These are phyloP conservation scores for Oophaga pumilio DNA, from an alignment of 2,113 vertebrate species.

Conservation along the genomic window DNA sequence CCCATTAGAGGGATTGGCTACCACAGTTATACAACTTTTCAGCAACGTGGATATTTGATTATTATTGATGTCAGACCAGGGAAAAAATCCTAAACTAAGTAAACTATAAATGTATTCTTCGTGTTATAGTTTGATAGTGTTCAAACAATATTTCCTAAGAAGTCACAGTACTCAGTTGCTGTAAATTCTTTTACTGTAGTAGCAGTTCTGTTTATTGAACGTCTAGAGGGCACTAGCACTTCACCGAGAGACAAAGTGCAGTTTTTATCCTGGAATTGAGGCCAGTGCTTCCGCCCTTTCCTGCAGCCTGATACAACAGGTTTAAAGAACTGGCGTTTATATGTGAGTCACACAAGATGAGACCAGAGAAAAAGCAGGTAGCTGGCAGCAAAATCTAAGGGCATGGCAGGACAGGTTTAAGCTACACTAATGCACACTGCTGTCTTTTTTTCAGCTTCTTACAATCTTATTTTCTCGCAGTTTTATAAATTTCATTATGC, in stretches of 20 bases:
- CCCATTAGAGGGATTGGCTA: too few species aligned
- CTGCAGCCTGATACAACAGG: neutral
- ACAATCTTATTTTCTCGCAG: neutral
- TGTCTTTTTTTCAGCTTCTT: neutral
- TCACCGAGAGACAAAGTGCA: neutral
- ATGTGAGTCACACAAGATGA: slow-evolving; percentile 28
- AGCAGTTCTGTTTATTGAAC: neutral
- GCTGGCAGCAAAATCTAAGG: slow-evolving; percentile 19
- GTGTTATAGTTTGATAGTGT: neutral
- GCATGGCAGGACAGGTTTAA: slow-evolving; percentile 30
- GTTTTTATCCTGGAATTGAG: neutral
- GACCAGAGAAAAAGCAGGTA: neutral
- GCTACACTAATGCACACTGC: neutral
- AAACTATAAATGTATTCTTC: neutral
- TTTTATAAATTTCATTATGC: neutral
- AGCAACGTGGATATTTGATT: too few species aligned
- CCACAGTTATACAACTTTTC: too few species aligned
- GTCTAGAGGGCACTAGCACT: neutral
- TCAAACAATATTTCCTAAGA: neutral
- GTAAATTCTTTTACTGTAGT: neutral
- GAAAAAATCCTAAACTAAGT: neutral
- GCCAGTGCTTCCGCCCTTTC: neutral
- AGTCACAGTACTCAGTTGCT: neutral
- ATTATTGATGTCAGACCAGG: too few species aligned
- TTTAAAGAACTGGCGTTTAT: neutral